Conservation (phyloP, 2,888 invertebrate genomes). For the Noctuana brunneofusca region DNA sequence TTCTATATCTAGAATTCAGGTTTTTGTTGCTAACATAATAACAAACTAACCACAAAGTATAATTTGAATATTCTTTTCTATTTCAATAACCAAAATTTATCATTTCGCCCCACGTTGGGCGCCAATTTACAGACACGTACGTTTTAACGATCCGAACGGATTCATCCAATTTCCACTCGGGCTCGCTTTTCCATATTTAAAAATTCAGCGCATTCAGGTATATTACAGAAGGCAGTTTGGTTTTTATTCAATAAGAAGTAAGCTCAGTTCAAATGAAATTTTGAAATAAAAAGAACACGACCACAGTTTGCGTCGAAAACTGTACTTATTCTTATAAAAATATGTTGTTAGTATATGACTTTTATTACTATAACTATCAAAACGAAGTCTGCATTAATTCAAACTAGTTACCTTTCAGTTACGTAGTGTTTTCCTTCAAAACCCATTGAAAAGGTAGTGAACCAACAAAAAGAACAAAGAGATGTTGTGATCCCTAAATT, state of each 20-base stretch:
- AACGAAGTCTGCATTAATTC: too few relatives aligned
- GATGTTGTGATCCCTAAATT: background rate
- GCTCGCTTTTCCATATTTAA: slow-evolving; percentile 29
- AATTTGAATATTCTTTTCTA: background rate
- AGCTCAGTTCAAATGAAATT: slow-evolving; percentile 7
- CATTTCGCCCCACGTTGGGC: background rate
- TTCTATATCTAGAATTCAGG: background rate
- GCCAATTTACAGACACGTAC: slow-evolving; percentile 18
- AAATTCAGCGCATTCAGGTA: slow-evolving; percentile 33
- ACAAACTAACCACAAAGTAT: background rate
- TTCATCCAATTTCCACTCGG: slow-evolving; percentile 28
- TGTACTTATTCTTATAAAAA: too few relatives aligned
- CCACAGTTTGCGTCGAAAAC: background rate
- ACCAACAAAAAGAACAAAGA: background rate
- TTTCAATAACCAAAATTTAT: slow-evolving; percentile 1
- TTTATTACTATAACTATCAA: too few relatives aligned
- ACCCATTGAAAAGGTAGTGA: background rate
- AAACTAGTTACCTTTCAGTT: too few relatives aligned
- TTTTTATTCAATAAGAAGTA: slow-evolving; percentile 35
- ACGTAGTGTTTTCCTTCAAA: too few relatives aligned
- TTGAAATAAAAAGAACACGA: slow-evolving; percentile 1
- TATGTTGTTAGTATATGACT: background rate
- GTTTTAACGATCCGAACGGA: slow-evolving; percentile 28
- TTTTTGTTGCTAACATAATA: background rate
- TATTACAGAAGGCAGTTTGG: slow-evolving; percentile 35